Conservation (phyloP, 2,888 invertebrate species). For the Fragum fragum region DNA sequence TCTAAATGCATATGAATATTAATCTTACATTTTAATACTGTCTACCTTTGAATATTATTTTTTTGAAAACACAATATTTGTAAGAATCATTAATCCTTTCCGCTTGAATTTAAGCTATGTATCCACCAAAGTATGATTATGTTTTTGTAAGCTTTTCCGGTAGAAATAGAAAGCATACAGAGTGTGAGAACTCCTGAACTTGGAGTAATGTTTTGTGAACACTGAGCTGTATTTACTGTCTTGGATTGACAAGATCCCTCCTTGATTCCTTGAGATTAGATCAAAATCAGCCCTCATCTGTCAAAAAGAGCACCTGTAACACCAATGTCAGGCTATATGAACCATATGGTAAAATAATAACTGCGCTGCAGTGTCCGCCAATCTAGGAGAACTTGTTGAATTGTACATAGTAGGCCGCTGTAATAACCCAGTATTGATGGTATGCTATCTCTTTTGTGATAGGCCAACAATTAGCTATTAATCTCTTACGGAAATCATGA, state of each 20-base stretch:
- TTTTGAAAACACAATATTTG: too few species aligned
- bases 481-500: slow-evolving; percentile 54
- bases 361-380: slow-evolving; percentile 29
- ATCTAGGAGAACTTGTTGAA: slow-evolving; percentile 55
- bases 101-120: too few species aligned
- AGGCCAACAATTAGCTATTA: slow-evolving; percentile 59
- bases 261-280: slow-evolving; percentile 41
- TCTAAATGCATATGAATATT: too few species aligned
- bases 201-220: slow-evolving; percentile 24
- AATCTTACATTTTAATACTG: too few species aligned
- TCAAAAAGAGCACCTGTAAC: slow-evolving; percentile 54
- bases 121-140: too few species aligned
- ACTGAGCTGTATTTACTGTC: slow-evolving; percentile 35
- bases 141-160: too few species aligned
- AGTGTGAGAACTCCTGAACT: slow-evolving; percentile 36
- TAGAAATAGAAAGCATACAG: slow-evolving; percentile 4
- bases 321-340: slow-evolving; percentile 38
- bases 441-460: slow-evolving; percentile 46
- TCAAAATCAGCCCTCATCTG: slow-evolving; percentile 44
- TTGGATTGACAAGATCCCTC: slow-evolving; percentile 36
- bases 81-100: too few species aligned
- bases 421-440: slow-evolving; percentile 40
- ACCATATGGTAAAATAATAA: slow-evolving; percentile 56
- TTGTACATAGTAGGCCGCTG: slow-evolving; percentile 37
- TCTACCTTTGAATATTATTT: too few species aligned